A percentile compares a stretch with the other conserved stretches of the same genome.
phyloP scores from a whole-genome alignment of 2,888 invertebrate genomes.

The Xestia rhomboidea region DNA sequence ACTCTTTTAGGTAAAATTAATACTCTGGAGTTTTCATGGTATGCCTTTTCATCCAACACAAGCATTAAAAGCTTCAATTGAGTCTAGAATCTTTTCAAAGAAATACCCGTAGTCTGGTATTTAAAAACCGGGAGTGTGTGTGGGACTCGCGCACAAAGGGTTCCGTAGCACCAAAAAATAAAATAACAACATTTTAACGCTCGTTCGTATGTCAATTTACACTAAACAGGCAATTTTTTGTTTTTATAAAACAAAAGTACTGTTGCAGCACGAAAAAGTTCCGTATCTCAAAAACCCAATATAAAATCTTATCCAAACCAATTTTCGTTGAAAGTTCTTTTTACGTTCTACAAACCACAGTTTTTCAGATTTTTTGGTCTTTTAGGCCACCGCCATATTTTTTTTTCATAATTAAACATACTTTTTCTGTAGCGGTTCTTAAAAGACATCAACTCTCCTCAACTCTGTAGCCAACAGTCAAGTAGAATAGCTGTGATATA shows the following conservation, averaged over 20 bases:
- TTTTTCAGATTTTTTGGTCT: background rate
- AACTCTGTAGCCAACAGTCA: background rate
- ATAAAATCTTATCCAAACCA: background rate
- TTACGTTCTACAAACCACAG: background rate
- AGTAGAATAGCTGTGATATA: background rate
- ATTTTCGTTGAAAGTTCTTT: background rate
- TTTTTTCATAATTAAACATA: background rate
- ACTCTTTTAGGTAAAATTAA: background rate
- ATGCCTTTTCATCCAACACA: background rate
- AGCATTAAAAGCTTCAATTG: background rate
- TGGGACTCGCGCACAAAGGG: background rate
- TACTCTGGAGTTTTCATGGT: constrained; percentile 2
- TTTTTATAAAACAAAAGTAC: background rate
- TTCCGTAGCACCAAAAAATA: background rate
- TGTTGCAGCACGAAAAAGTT: no score
- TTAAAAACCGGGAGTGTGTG: background rate
- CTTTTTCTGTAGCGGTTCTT: background rate
- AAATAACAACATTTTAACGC: background rate
- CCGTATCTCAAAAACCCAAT: background rate
- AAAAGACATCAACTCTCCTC: background rate
- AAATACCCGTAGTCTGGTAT: background rate
- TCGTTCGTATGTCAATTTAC: background rate
- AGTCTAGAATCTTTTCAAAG: background rate
- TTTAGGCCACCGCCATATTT: background rate
- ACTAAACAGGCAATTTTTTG: background rate